Conservation (phyloP, 2,113 vertebrate genomes). For the Myotis yumanensis region DNA sequence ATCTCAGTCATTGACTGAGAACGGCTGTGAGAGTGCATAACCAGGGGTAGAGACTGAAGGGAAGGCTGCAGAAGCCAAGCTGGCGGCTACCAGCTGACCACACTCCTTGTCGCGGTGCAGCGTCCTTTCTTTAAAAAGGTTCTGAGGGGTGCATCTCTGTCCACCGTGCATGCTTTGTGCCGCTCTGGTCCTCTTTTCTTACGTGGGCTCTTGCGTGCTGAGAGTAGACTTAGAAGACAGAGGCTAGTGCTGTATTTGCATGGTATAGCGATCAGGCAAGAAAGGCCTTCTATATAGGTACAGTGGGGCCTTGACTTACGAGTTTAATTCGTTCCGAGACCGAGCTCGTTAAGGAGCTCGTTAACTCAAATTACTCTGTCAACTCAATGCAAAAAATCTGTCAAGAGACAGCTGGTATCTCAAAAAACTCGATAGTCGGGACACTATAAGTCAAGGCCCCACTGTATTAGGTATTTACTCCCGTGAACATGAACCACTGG, state of each 20-base stretch:
- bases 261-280: background rate
- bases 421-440: too few species aligned
- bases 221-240: background rate
- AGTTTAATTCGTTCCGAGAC: too few species aligned
- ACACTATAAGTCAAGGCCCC: too few species aligned
- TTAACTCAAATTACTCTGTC: too few species aligned
- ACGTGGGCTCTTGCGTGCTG: background rate
- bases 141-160: background rate
- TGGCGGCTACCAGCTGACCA: background rate
- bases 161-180: background rate
- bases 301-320: too few species aligned
- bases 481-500: background rate
- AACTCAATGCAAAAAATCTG: too few species aligned
- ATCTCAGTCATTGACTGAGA: background rate
- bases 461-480: background rate
- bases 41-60: background rate
- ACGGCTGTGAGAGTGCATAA: background rate
- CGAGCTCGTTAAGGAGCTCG: too few species aligned
- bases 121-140: background rate
- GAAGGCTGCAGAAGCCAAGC: background rate
- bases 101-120: background rate
- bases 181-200: background rate
- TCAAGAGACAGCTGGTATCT: too few species aligned
- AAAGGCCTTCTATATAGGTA: background rate
- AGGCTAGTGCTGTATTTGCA: background rate